Conservation (phyloP, 2,797 vertebrate species). For the Pseudochaenichthys georgianus region DNA sequence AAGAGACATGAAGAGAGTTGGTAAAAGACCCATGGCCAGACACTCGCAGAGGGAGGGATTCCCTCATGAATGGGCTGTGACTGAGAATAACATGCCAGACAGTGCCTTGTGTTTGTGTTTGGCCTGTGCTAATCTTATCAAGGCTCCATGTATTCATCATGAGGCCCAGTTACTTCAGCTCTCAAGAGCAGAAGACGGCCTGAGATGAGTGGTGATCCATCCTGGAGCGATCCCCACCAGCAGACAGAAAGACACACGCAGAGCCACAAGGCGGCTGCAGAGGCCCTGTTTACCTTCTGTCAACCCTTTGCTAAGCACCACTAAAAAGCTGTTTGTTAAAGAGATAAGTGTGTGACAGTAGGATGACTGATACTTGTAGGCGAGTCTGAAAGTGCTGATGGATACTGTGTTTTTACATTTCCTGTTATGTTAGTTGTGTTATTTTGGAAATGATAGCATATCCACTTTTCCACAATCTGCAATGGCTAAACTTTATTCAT, state of each 20-base stretch:
- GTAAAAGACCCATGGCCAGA: constrained; percentile 50
- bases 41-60: constrained; percentile 50
- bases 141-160: constrained; percentile 68
- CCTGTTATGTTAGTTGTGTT: constrained; percentile 3
- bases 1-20: constrained; percentile 11
- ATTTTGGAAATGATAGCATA: background rate
- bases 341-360: constrained; percentile 61
- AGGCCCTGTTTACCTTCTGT: constrained; percentile 71
- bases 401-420: constrained; percentile 31
- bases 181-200: constrained; percentile 50
- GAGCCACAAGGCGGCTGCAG: constrained; percentile 49
- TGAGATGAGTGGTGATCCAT: constrained; percentile 70
- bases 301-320: constrained; percentile 47
- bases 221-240: constrained; percentile 38
- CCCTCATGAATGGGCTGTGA: constrained; percentile 53
- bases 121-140: constrained; percentile 74
- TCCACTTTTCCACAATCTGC: background rate
- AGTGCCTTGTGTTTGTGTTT: constrained; percentile 54
- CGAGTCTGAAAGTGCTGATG: constrained; percentile 20
- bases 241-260: constrained; percentile 45
- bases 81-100: constrained; percentile 59
- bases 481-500: background rate
- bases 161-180: constrained; percentile 59
- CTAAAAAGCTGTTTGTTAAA: constrained; percentile 65
- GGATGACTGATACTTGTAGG: constrained; percentile 31